These are phyloP conservation scores for Melanostigma gelatinosum DNA, from an alignment of 2,113 vertebrate species.

Conservation along the genomic window DNA sequence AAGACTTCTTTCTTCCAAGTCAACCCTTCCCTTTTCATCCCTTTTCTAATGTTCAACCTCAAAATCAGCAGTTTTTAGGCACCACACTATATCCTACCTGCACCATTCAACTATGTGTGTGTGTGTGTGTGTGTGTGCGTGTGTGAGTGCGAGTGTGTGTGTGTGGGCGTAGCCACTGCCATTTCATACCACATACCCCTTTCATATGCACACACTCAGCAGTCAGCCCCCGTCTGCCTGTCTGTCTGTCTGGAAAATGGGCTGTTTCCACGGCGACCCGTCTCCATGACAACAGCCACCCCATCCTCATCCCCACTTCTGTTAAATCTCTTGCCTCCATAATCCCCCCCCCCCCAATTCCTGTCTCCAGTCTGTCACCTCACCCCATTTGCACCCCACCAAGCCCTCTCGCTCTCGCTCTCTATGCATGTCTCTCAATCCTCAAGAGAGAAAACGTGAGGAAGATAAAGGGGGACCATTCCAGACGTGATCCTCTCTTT, in stretches of 20 bases:
- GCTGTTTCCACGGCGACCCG: conserved; percentile 75
- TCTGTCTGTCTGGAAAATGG: conserved; percentile 65
- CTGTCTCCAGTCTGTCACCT: conserved; percentile 70
- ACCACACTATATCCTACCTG: neutral
- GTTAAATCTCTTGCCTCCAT: conserved; percentile 66
- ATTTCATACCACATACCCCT: conserved; percentile 54
- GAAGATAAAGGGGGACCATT: conserved; percentile 50
- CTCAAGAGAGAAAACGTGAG: conserved; percentile 41
- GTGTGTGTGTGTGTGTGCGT: conserved; percentile 21
- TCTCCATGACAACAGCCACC: conserved; percentile 77
- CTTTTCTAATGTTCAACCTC: neutral
- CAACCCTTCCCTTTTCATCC: neutral
- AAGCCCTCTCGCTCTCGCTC: conserved; percentile 60
- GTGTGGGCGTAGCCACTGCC: conserved; percentile 53
- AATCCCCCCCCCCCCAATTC: conserved; percentile 58
- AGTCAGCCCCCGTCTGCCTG: conserved; percentile 50
- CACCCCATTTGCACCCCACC: conserved; percentile 76
- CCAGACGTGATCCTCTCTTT: conserved; percentile 51
- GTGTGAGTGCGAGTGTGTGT: conserved; percentile 25
- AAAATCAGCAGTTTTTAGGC: conserved; percentile 13
- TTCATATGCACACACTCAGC: conserved; percentile 74
- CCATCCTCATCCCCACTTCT: conserved; percentile 62
- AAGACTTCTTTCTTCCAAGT: neutral
- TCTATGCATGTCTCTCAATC: conserved; percentile 40
- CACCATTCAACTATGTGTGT: conserved; percentile 1